A percentile compares a stretch with the other conserved stretches of the same genome.
Conservation (phyloP, 2,888 invertebrate genomes). For the Hemistola chrysoprasaria region DNA sequence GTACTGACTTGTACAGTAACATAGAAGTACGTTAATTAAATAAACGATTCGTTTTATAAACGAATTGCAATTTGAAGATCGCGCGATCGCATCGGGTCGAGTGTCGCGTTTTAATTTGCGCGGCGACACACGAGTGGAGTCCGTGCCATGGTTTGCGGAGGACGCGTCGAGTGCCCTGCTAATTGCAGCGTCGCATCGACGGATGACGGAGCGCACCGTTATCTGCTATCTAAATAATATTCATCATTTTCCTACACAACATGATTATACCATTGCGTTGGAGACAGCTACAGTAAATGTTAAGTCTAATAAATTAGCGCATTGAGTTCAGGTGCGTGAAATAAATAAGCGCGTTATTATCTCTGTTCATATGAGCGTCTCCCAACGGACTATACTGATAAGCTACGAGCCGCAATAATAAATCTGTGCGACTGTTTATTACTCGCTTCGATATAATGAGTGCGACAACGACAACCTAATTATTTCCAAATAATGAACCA, state of each 20-base stretch:
- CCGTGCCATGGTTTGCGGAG: slow-evolving; percentile 61
- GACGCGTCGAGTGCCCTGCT: slow-evolving; percentile 74
- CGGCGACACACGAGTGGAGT: slow-evolving; percentile 76
- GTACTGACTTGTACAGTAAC: slow-evolving; percentile 1
- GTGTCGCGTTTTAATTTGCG: slow-evolving; percentile 79
- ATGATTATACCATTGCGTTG: too few relatives aligned
- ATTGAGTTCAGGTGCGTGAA: slow-evolving; percentile 26
- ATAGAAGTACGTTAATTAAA: slow-evolving; percentile 30
- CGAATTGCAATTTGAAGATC: slow-evolving; percentile 63
- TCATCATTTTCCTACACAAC: too few relatives aligned
- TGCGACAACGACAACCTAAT: slow-evolving; percentile 67
- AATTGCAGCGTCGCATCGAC: slow-evolving; percentile 70
- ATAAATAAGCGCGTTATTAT: slow-evolving; percentile 51
- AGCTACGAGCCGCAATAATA: slow-evolving; percentile 67
- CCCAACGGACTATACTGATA: slow-evolving; percentile 68
- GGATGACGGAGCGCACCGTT: too few relatives aligned
- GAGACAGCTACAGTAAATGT: too few relatives aligned
- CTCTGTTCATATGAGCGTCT: slow-evolving; percentile 46
- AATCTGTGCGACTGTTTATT: slow-evolving; percentile 75
- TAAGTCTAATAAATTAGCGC: slow-evolving; percentile 20
- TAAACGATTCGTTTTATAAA: slow-evolving; percentile 59
- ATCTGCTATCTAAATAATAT: too few relatives aligned
- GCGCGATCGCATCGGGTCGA: slow-evolving; percentile 67
- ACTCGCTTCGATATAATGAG: slow-evolving; percentile 52
- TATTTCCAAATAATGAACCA: slow-evolving; percentile 49